Evolutionary conservation across 2,113 vertebrate species (phyloP).

Genomic region (Ranitomeya variabilis): DNA sequence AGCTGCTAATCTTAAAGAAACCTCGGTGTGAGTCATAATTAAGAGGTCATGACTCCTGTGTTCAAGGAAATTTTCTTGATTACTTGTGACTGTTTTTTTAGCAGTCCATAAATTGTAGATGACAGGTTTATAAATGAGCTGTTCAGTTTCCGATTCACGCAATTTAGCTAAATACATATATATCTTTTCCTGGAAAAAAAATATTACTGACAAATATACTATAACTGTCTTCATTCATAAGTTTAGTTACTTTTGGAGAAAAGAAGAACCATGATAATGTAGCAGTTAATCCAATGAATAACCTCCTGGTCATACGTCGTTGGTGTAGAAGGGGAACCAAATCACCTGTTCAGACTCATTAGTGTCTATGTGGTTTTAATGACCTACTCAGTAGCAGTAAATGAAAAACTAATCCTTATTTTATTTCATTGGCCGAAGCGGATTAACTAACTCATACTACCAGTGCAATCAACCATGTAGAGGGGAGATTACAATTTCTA

Average conservation of each 20-base stretch:
- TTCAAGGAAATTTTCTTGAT: conserved; percentile 82
- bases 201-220: conserved; percentile 60
- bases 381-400: conserved; percentile 67
- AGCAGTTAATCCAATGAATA: conserved; percentile 50
- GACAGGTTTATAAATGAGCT: conserved; percentile 74
- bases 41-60: conserved; percentile 74
- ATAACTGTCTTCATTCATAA: neutral
- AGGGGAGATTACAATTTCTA: conserved; percentile 64
- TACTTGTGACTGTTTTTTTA: conserved; percentile 85
- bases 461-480: conserved; percentile 63
- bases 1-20: conserved; percentile 77
- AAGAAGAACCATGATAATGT: neutral
- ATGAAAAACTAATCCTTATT: conserved; percentile 73
- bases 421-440: conserved; percentile 67
- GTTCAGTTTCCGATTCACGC: conserved; percentile 70
- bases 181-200: conserved; percentile 49
- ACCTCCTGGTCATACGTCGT: conserved; percentile 59
- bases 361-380: conserved; percentile 69
- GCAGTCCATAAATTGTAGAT: conserved; percentile 65
- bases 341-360: conserved; percentile 67
- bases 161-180: conserved; percentile 62
- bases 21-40: conserved; percentile 81
- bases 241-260: neutral
- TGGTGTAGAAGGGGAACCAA: conserved; percentile 66
- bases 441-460: conserved; percentile 69